phyloP scores from a whole-genome alignment of 2,797 vertebrate species.

The Sebastes reedi region DNA sequence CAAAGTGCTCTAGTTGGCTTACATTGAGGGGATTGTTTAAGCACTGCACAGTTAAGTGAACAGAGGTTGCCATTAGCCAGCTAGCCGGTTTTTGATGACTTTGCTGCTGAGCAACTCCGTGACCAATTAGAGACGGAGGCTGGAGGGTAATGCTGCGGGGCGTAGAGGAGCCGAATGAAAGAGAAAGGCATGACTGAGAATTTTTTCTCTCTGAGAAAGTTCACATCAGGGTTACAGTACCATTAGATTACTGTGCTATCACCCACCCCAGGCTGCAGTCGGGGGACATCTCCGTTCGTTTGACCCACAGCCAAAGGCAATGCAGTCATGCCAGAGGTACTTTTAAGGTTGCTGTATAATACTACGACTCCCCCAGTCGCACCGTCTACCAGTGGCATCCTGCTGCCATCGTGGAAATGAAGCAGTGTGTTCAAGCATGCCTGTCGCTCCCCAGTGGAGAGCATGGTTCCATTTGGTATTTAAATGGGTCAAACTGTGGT shows the following conservation, averaged over 20 bases:
- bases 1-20: slow-evolving; percentile 15
- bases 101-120: slow-evolving; percentile 12
- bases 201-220: slow-evolving; percentile 33
- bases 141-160: not conserved
- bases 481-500: slow-evolving; percentile 81
- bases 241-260: slow-evolving; percentile 27
- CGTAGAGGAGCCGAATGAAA: not conserved
- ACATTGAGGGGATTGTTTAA: slow-evolving; percentile 16
- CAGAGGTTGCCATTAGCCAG: slow-evolving; percentile 8
- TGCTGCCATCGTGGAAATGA: slow-evolving; percentile 63
- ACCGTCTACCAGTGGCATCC: slow-evolving; percentile 34
- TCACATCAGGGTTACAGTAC: slow-evolving; percentile 31
- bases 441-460: slow-evolving; percentile 55
- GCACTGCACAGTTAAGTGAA: slow-evolving; percentile 4
- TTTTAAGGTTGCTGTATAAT: slow-evolving; percentile 35
- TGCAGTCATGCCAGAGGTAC: slow-evolving; percentile 21
- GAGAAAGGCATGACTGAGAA: not conserved
- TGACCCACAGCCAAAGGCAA: slow-evolving; percentile 52
- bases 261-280: slow-evolving; percentile 13
- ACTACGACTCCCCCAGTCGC: slow-evolving; percentile 2
- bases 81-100: not conserved
- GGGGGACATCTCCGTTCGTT: slow-evolving; percentile 30
- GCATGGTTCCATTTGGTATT: slow-evolving; percentile 76
- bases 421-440: slow-evolving; percentile 58
- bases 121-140: slow-evolving; percentile 13